Evolutionary conservation across 2,113 vertebrate genomes (phyloP).

Genomic region (Rhinolophus sinicus): DNA sequence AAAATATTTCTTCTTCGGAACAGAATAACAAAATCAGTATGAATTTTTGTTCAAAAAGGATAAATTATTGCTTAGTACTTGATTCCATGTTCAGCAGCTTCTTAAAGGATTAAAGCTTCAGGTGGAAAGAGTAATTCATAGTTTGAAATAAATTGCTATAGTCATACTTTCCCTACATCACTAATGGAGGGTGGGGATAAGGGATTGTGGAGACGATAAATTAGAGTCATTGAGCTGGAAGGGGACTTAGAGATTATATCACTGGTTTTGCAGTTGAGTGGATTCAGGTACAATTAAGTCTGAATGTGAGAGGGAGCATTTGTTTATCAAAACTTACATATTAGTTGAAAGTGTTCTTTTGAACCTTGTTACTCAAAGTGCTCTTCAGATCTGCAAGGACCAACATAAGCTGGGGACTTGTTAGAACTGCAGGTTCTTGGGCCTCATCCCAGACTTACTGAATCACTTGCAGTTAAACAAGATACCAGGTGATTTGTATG

Average conservation of each 20-base stretch:
- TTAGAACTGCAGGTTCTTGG: background rate
- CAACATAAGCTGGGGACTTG: background rate
- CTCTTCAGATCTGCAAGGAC: background rate
- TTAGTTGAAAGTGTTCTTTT: background rate
- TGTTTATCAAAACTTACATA: background rate
- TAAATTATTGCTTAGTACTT: constrained; percentile 6
- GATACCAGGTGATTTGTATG: background rate
- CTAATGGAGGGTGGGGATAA: background rate
- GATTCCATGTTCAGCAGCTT: background rate
- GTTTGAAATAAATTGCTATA: background rate
- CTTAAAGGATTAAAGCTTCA: background rate
- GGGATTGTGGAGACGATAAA: background rate
- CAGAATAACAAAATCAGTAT: background rate
- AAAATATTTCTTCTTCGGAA: background rate
- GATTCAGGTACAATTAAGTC: background rate
- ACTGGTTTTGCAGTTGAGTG: constrained; percentile 26
- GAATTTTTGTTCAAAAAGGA: background rate
- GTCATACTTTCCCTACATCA: background rate
- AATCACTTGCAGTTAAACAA: background rate
- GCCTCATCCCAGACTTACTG: background rate
- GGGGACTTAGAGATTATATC: background rate
- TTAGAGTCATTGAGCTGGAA: background rate
- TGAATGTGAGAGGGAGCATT: background rate
- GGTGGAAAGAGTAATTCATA: background rate
- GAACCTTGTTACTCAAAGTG: background rate